These are phyloP conservation scores for Zingel zingel DNA, from an alignment of 2,113 vertebrate genomes.

Conservation along the genomic window DNA sequence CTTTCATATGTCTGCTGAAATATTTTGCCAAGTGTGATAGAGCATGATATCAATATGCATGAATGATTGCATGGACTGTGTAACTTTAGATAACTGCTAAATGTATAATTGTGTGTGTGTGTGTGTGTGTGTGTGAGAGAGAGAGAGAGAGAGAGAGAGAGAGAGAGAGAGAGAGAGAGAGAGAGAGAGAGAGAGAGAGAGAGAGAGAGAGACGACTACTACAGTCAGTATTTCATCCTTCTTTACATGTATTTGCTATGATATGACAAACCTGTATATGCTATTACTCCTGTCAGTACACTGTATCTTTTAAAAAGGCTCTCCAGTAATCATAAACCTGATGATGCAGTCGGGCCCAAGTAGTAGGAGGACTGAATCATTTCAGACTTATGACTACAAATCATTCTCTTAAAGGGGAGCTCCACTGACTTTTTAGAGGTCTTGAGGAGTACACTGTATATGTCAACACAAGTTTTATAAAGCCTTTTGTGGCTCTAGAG, in stretches of 20 bases:
- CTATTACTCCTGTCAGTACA: conserved; percentile 7
- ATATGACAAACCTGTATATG: not conserved
- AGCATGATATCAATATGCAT: conserved; percentile 36
- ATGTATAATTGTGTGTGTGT: not conserved
- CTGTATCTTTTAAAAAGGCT: not conserved
- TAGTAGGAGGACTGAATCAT: not conserved
- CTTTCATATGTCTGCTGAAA: conserved; percentile 16
- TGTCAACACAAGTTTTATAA: not conserved
- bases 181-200: no score
- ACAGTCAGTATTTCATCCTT: conserved; percentile 13
- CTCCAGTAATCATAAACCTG: not conserved
- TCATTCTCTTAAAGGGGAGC: not conserved
- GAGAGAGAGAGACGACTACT: not conserved
- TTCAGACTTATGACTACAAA: not conserved
- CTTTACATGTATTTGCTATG: conserved; percentile 32
- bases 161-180: no score
- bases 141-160: no score
- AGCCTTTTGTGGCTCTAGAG: no score
- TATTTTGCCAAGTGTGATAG: not conserved
- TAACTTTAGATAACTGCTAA: not conserved
- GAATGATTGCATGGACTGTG: conserved; percentile 28
- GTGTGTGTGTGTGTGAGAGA: not conserved
- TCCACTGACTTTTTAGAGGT: not conserved
- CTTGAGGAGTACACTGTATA: not conserved
- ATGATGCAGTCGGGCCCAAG: not conserved